Evolutionary conservation across 1,140 invertebrate genomes (phyloP).

Genomic region (Aporrectodea caliginosa): DNA sequence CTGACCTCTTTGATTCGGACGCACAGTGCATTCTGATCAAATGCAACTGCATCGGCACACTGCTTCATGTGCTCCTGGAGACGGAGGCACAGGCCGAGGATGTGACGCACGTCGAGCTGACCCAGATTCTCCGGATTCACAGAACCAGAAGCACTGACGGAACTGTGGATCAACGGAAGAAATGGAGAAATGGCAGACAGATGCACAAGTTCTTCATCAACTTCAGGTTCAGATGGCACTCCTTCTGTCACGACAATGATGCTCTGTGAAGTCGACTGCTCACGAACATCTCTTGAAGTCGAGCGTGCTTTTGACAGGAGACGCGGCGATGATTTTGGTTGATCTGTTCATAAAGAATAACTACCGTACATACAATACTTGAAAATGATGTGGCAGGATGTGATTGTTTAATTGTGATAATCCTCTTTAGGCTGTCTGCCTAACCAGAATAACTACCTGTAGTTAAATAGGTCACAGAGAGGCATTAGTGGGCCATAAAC

Average conservation of each 20-base stretch:
- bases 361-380: too few species aligned
- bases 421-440: too few species aligned
- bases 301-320: conserved; percentile 62
- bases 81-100: conserved; percentile 64
- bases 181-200: background rate
- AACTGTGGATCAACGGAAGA: background rate
- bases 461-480: too few species aligned
- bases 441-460: too few species aligned
- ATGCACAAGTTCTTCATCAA: background rate
- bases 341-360: background rate
- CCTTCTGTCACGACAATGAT: background rate
- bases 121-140: background rate
- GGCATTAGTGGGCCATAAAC: too few species aligned
- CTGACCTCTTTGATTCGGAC: conserved; percentile 71
- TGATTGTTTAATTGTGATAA: too few species aligned
- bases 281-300: conserved; percentile 55
- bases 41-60: conserved; percentile 68
- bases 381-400: too few species aligned
- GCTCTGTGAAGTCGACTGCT: conserved; percentile 37
- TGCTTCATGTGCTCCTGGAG: conserved; percentile 73
- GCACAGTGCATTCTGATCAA: conserved; percentile 69
- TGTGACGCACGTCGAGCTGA: conserved; percentile 38
- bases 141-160: background rate
- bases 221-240: background rate
- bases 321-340: conserved; percentile 47